phyloP scores from a whole-genome alignment of 2,113 vertebrate species.

The Turnix velox region DNA sequence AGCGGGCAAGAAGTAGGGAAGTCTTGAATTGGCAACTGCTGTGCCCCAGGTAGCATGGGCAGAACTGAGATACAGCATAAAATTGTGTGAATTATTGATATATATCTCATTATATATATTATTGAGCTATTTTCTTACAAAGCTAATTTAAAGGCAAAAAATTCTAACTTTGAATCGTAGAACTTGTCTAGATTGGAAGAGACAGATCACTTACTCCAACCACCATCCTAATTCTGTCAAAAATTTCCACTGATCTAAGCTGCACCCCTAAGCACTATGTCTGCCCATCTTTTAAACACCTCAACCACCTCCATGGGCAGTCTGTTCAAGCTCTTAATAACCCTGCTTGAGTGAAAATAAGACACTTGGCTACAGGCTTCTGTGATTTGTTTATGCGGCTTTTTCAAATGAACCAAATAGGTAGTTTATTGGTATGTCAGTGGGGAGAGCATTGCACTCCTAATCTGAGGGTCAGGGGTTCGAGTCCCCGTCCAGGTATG shows the following conservation, averaged over 20 bases:
- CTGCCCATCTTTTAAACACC: too few species aligned
- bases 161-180: background rate
- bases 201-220: too few species aligned
- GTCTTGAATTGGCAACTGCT: background rate
- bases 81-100: background rate
- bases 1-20: background rate
- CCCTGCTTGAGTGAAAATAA: background rate
- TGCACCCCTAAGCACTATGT: too few species aligned
- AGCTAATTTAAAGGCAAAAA: background rate
- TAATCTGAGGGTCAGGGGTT: too few species aligned
- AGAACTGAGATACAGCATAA: background rate
- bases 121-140: background rate
- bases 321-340: too few species aligned
- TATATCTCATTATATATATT: background rate
- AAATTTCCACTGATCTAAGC: too few species aligned
- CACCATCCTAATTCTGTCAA: too few species aligned
- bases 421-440: background rate
- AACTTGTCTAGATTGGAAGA: too few species aligned
- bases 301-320: too few species aligned
- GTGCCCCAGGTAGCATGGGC: background rate
- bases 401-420: background rate
- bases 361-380: background rate
- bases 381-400: background rate
- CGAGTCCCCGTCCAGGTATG: too few species aligned
- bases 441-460: too few species aligned